These are phyloP conservation scores for Drosophila trapezifrons DNA, from an alignment of 1,140 invertebrate species.

Conservation along the genomic window DNA sequence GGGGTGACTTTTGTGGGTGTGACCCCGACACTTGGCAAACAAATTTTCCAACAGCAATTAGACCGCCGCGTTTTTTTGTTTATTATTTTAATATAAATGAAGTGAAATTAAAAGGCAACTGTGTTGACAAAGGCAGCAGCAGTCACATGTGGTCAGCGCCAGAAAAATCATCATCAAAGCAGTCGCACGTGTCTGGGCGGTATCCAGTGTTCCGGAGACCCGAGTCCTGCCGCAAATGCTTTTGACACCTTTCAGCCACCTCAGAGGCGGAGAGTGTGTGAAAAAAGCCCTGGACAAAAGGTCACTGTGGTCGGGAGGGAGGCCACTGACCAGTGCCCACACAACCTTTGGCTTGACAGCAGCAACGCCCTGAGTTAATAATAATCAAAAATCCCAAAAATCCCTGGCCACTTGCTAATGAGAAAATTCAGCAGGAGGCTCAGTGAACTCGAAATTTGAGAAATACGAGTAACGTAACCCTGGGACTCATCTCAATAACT, in stretches of 20 bases:
- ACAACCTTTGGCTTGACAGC: slow-evolving; percentile 41
- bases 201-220: slow-evolving; percentile 8
- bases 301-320: slow-evolving; percentile 48
- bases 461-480: background rate
- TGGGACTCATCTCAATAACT: slow-evolving; percentile 14
- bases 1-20: slow-evolving; percentile 59
- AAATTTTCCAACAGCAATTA: slow-evolving; percentile 72
- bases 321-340: slow-evolving; percentile 45
- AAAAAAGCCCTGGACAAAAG: slow-evolving; percentile 53
- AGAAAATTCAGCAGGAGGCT: slow-evolving; percentile 28
- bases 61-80: slow-evolving; percentile 53
- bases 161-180: slow-evolving; percentile 67
- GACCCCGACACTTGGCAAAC: slow-evolving; percentile 67
- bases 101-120: slow-evolving; percentile 79
- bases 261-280: slow-evolving; percentile 11
- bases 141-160: slow-evolving; percentile 55
- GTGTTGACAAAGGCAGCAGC: slow-evolving; percentile 72
- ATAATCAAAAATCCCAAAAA: slow-evolving; percentile 50
- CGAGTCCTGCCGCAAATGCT: slow-evolving; percentile 63
- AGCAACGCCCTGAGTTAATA: slow-evolving; percentile 41
- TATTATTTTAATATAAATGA: slow-evolving; percentile 74
- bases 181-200: slow-evolving; percentile 69
- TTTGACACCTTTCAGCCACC: slow-evolving; percentile 69
- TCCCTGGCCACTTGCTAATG: slow-evolving; percentile 30
- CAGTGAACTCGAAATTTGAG: slow-evolving; percentile 47